phyloP scores from a whole-genome alignment of 2,888 invertebrate species.

The Geotrupes spiniger region DNA sequence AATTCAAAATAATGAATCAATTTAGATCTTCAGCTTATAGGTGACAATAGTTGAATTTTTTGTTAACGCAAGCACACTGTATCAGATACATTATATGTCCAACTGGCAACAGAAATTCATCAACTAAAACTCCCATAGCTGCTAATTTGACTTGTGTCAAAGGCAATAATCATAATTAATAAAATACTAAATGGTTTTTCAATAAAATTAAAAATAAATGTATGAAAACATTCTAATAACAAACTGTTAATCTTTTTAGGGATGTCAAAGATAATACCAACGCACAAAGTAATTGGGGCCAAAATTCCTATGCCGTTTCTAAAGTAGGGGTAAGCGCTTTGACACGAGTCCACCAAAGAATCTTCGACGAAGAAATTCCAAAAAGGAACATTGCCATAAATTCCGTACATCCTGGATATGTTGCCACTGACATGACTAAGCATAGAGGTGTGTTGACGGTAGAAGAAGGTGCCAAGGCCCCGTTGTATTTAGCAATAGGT shows the following conservation, averaged over 20 bases:
- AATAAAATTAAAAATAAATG: slow-evolving; percentile 59
- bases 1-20: too few species aligned
- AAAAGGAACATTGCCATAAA: slow-evolving; percentile 66
- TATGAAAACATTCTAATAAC: too few species aligned
- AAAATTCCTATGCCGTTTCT: slow-evolving; percentile 59
- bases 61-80: too few species aligned
- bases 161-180: too few species aligned
- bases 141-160: too few species aligned
- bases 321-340: slow-evolving; percentile 73
- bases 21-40: too few species aligned
- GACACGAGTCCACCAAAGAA: slow-evolving; percentile 63
- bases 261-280: slow-evolving; percentile 14
- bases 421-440: slow-evolving; percentile 74
- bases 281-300: slow-evolving; percentile 17
- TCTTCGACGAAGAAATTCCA: slow-evolving; percentile 52
- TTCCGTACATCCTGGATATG: slow-evolving; percentile 73
- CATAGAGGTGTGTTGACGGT: slow-evolving; percentile 54
- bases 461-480: slow-evolving; percentile 60
- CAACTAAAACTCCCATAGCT: too few species aligned
- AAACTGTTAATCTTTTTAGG: slow-evolving; percentile 29
- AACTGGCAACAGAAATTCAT: too few species aligned
- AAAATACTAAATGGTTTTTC: background rate
- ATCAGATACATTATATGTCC: too few species aligned
- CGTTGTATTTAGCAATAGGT: slow-evolving; percentile 63
- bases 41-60: too few species aligned